These are phyloP conservation scores for Triplophysa yarkandensis DNA, from an alignment of 2,797 vertebrate species.

Conservation along the genomic window DNA sequence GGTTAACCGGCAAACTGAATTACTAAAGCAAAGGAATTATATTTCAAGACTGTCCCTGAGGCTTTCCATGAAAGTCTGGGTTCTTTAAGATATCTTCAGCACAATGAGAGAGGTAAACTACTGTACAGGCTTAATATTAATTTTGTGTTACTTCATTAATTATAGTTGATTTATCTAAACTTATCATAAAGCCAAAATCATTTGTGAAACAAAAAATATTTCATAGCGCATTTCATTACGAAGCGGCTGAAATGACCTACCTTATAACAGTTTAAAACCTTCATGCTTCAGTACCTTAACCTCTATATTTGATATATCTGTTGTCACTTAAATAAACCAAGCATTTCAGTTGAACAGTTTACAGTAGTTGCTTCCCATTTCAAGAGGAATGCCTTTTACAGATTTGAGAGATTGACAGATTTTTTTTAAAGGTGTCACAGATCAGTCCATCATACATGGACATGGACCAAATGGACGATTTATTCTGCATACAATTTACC, in stretches of 20 bases:
- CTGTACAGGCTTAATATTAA: background rate
- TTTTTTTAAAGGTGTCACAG: background rate
- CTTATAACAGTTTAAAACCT: slow-evolving; percentile 10
- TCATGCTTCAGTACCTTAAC: background rate
- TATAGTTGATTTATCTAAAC: background rate
- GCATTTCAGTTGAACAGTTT: background rate
- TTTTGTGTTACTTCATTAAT: background rate
- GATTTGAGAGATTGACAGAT: no score
- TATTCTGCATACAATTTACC: background rate
- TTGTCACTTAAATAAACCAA: background rate
- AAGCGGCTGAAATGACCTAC: background rate
- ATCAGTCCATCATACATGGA: background rate
- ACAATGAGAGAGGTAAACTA: background rate
- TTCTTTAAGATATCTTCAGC: slow-evolving; percentile 9
- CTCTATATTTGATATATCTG: background rate
- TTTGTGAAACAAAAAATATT: background rate
- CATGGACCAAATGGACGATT: background rate
- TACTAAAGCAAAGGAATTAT: background rate
- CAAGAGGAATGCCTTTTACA: no score
- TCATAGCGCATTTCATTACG: background rate
- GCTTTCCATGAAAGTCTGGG: slow-evolving; percentile 63
- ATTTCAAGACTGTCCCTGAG: slow-evolving; percentile 60
- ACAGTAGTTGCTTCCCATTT: background rate
- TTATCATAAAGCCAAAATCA: background rate
- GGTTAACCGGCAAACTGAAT: slow-evolving; percentile 9